phyloP scores from a whole-genome alignment of 1,140 invertebrate genomes.

The Atopsyche davidsoni region DNA sequence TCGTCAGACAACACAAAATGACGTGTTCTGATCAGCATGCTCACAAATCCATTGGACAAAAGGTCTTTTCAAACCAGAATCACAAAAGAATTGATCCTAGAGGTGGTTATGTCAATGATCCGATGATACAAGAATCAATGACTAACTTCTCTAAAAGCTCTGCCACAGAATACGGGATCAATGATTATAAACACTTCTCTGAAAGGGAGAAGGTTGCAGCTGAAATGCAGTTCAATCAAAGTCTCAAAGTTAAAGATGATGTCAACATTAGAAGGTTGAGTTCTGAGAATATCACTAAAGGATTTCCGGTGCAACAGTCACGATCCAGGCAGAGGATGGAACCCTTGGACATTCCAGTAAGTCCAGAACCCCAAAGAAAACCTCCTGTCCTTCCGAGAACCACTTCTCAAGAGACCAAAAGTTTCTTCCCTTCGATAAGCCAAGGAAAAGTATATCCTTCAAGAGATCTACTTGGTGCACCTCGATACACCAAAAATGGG shows the following conservation, averaged over 20 bases:
- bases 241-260: slow-evolving; percentile 20
- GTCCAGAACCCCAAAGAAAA: slow-evolving; percentile 31
- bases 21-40: slow-evolving; percentile 23
- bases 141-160: slow-evolving; percentile 40
- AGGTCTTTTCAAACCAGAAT: slow-evolving; percentile 45
- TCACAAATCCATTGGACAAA: slow-evolving; percentile 44
- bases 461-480: slow-evolving; percentile 18
- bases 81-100: slow-evolving; percentile 48
- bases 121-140: slow-evolving; percentile 42
- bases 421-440: slow-evolving; percentile 26
- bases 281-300: slow-evolving; percentile 33
- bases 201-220: slow-evolving; percentile 41
- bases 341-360: slow-evolving; percentile 49
- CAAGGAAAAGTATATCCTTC: slow-evolving; percentile 28
- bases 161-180: slow-evolving; percentile 42
- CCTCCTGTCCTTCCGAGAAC: slow-evolving; percentile 25
- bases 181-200: slow-evolving; percentile 47
- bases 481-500: slow-evolving; percentile 23
- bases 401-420: slow-evolving; percentile 24
- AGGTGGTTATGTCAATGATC: slow-evolving; percentile 47
- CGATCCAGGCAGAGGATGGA: slow-evolving; percentile 45
- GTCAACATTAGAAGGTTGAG: slow-evolving; percentile 22
- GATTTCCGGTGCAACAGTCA: slow-evolving; percentile 35
- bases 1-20: slow-evolving; percentile 34
- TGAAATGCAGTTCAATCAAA: slow-evolving; percentile 21